These are phyloP conservation scores for Campopleginae sp. DNA, from an alignment of 2,888 invertebrate genomes.

Conservation along the genomic window DNA sequence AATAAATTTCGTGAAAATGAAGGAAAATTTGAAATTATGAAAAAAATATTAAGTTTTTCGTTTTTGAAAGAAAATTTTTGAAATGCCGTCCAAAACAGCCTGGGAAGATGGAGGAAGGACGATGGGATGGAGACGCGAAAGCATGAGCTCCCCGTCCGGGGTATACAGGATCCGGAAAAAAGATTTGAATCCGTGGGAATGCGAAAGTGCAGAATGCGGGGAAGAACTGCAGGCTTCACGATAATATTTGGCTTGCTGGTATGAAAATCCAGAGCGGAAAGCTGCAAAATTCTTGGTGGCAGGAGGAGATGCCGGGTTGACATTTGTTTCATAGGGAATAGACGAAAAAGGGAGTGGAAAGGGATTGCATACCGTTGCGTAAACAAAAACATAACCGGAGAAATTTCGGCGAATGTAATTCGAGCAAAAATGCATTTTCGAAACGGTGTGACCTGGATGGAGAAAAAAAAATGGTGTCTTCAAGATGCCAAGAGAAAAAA, in stretches of 20 bases:
- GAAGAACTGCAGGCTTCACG: not conserved
- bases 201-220: not conserved
- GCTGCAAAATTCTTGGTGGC: not conserved
- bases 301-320: not conserved
- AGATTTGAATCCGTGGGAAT: not conserved
- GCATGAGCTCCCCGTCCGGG: not conserved
- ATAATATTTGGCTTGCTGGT: conserved; percentile 1
- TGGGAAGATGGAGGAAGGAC: not conserved
- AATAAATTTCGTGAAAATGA: no score
- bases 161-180: not conserved
- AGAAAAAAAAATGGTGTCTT: not conserved
- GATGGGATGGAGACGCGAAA: not conserved
- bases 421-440: not conserved
- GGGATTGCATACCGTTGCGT: not conserved
- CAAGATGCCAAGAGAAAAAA: not conserved
- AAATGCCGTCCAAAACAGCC: no score
- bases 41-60: no score
- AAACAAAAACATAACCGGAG: not conserved
- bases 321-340: not conserved
- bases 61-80: no score
- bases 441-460: not conserved
- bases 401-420: not conserved
- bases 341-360: not conserved
- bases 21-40: no score
- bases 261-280: not conserved